Conservation (phyloP, 2,888 invertebrate species). For the Lingula anatina region DNA sequence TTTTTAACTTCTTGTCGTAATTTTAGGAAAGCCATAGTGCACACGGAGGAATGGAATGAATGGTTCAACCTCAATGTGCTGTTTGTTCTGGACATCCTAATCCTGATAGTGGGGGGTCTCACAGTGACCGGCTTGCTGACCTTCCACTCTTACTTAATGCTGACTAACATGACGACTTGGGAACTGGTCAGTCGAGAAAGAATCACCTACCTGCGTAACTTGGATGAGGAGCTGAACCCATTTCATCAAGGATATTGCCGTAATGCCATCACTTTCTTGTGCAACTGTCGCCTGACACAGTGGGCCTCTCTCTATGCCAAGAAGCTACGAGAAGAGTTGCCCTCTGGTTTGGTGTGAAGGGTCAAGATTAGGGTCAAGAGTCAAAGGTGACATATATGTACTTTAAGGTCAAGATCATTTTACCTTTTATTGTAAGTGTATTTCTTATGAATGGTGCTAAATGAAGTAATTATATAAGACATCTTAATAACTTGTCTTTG, state of each 20-base stretch:
- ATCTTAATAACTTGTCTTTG: no score
- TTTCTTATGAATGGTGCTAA: no score
- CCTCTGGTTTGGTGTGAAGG: neutral
- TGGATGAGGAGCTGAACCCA: constrained; percentile 45
- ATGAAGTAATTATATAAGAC: no score
- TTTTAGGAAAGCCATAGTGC: constrained; percentile 33
- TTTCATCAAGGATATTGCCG: constrained; percentile 45
- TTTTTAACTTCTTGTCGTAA: no score
- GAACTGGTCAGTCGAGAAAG: constrained; percentile 45
- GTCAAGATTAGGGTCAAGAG: neutral
- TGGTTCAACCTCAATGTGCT: constrained; percentile 40
- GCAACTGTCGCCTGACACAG: constrained; percentile 20
- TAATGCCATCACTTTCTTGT: constrained; percentile 40
- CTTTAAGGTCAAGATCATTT: no score
- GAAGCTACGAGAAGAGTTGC: constrained; percentile 4
- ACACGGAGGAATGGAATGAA: constrained; percentile 23
- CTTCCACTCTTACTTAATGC: constrained; percentile 48
- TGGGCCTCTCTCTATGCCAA: constrained; percentile 38
- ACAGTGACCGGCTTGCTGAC: constrained; percentile 33
- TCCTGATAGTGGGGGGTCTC: constrained; percentile 34
- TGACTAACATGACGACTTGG: constrained; percentile 49
- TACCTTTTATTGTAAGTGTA: no score
- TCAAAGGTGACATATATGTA: neutral
- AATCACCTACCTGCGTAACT: constrained; percentile 49
- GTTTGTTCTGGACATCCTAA: constrained; percentile 32